Base-by-base conservation (phyloP, 2,888 invertebrate genomes). In the Agonopterix arenella region DNA sequence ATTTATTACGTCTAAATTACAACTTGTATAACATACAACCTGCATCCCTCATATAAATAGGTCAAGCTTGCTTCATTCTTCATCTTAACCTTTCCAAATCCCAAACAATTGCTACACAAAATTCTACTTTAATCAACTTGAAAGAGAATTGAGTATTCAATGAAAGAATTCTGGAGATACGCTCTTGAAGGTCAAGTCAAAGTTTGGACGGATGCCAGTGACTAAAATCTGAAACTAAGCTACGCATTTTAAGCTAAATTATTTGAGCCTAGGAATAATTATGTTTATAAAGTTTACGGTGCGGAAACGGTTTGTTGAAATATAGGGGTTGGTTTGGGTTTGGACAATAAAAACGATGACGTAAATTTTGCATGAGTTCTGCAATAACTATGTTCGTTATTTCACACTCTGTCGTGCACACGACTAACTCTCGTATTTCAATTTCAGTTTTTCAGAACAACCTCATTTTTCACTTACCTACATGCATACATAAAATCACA, bases 191-290 rank as follows among this genome's bases (percentile, higher is more conserved):
- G n/a, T 36, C 49, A 36, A 13, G 18, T 4, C 1, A 10, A 2
- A 7, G 28, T 11, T 57, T 62, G 64, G 62, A 59, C 46, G 53
- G 50, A 52, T 52, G 64, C 64, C 64, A 62, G 54, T 47, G 50
- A 45, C 53, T 54, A 50, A 57, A 62, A 59, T 61, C 57, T 60
- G 58, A 53, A 64, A 57, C 62, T 60, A 62, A 61, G 55, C 61
- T 49, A 52, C 49, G 61, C 55, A 57, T 57, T 56, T 59, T 58
- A 56, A 57, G 53, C 56, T 55, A 54, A 59, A 57, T 58, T 57
- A 60, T 58, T 53, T 54, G 51, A 61, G 57, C 57, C 54, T 52
- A 56, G 11, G 54, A 53, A 56, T 59, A 52, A 54, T 52, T 56
- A 50, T 28, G 45, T 50, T 51, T 47, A 11, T 49, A 52, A 49